Evolutionary conservation across 2,888 invertebrate genomes (phyloP), one percentile per base, ranked within the genome.

Genomic region (Apodemia hepburni): DNA sequence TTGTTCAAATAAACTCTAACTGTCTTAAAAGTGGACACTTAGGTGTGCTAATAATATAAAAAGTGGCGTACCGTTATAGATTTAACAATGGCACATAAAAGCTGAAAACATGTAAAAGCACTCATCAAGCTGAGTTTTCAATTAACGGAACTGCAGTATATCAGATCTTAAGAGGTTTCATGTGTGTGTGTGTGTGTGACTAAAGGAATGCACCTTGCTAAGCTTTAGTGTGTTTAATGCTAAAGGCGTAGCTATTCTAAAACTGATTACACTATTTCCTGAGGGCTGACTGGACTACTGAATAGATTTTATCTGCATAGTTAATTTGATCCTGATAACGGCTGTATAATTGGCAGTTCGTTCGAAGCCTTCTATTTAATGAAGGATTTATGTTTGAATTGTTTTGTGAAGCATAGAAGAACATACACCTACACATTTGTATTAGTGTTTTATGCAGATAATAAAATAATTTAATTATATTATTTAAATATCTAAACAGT

Each of bases 261-360:
- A 15, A 51, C 51, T 22, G 18, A 51, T 27, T 51, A 54, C 54
- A 27, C 54, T 54, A 54, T 54, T 54, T 54, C 54, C 54, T 15
- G 54, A 22, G 54, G 54, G 54, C 54, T 15, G 54, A 1, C 54
- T 54, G 15, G 54, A 54, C 54, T 54, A 54, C 54, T 15, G 59
- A 29, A 42, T 73, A 78, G 80, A 82, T 83, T 79, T 81, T 83
- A 87, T 88, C 83, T 84, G 79, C 84, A 84, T 84, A 81, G 85
- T 82, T 83, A 86, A 87, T 88, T 76, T 77, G 71, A 83, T 83
- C 61, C 51, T 45, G 12, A 51, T 17, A 51, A 27, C 78, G n/a
- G 38, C 59, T 4, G 59, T 15, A 27, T 60, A 60, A 60, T 60
- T 60, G 59, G 59, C 59, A 45, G 45, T 42, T 42, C 45, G 42